Conservation (phyloP, 2,113 vertebrate species). For the Morphnarchus princeps region DNA sequence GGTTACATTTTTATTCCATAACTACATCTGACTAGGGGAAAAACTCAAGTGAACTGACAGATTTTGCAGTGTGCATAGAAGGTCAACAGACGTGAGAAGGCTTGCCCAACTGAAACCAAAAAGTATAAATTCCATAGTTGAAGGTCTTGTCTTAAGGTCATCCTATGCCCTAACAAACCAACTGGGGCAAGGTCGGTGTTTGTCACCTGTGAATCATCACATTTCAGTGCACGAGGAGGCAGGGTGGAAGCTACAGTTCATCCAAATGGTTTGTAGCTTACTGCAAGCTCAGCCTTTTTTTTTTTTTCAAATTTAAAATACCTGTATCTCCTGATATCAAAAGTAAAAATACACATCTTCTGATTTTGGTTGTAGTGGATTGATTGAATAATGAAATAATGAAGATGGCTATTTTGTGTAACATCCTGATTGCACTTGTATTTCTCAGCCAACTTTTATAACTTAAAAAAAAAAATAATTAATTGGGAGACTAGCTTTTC, state of each 20-base stretch:
- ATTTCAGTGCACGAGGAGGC: not conserved
- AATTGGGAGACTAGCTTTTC: not conserved
- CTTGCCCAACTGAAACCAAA: not conserved
- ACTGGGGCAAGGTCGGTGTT: not conserved
- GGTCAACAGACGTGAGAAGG: not conserved
- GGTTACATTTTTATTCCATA: not conserved
- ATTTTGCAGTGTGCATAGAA: not conserved
- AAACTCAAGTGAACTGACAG: not conserved
- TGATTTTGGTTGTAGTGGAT: not conserved
- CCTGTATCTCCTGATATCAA: not conserved
- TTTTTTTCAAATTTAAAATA: not conserved
- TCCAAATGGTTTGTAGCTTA: not conserved
- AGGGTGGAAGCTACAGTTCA: not conserved
- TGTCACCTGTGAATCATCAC: not conserved
- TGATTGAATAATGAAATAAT: not conserved
- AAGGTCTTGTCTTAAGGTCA: not conserved
- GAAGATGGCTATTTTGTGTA: not conserved
- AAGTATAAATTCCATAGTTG: not conserved
- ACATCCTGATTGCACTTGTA: not conserved
- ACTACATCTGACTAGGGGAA: too few species aligned
- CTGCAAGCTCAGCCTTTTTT: not conserved
- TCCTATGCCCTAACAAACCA: not conserved
- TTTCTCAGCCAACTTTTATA: not conserved
- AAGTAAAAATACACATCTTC: not conserved
- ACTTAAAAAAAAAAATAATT: not conserved